A percentile compares a stretch with the other conserved stretches of the same genome.
phyloP scores from a whole-genome alignment of 2,113 vertebrate genomes.

The Glareola pratincola region DNA sequence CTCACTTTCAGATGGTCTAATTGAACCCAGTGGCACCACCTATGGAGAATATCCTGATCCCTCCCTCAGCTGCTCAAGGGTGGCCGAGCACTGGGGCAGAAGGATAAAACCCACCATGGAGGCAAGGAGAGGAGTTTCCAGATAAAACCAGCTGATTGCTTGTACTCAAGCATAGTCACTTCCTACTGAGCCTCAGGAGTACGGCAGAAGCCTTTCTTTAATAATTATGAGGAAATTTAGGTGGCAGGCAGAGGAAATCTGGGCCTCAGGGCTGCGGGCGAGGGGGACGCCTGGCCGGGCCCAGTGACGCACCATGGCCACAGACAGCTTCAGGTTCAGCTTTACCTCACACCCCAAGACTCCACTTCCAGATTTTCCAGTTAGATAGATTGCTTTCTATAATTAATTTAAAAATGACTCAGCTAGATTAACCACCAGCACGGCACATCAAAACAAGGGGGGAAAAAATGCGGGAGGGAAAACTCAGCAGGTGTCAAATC shows the following conservation, averaged over 20 bases:
- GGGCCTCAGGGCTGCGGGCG: neutral
- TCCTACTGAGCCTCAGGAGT: neutral
- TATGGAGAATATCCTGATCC: neutral
- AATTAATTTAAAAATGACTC: neutral
- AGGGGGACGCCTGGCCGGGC: rapidly evolving
- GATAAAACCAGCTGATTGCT: neutral
- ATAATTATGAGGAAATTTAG: neutral
- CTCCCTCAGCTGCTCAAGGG: neutral
- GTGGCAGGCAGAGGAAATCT: neutral
- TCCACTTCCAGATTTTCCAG: neutral
- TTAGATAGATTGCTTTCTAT: neutral
- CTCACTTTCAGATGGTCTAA: neutral
- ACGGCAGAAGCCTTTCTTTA: neutral
- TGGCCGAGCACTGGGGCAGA: rapidly evolving
- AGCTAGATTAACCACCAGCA: neutral
- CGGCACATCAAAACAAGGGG: neutral
- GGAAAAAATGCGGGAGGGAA: neutral
- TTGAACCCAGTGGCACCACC: neutral
- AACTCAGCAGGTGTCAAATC: neutral
- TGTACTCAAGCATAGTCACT: neutral
- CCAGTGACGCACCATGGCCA: neutral
- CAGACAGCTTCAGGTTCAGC: neutral
- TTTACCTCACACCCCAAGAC: neutral
- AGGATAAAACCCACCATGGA: neutral
- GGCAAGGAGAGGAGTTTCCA: neutral